phyloP scores from a whole-genome alignment of 2,797 vertebrate genomes.

The Luscinia luscinia region DNA sequence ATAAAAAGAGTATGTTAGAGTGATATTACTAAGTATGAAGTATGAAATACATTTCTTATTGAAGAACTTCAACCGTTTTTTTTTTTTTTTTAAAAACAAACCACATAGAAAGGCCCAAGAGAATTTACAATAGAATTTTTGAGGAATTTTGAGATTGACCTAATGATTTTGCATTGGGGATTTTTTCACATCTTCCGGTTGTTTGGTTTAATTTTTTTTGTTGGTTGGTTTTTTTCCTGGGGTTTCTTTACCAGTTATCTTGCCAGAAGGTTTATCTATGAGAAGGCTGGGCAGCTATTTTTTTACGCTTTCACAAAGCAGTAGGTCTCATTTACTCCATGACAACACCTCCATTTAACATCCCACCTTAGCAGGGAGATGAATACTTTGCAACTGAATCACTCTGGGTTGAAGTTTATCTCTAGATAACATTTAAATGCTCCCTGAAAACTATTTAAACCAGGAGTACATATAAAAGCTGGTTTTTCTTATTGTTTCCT shows the following conservation, averaged over 20 bases:
- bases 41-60: background rate
- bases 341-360: background rate
- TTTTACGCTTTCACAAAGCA: background rate
- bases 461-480: slow-evolving; percentile 37
- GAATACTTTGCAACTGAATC: background rate
- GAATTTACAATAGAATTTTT: background rate
- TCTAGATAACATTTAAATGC: background rate
- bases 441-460: slow-evolving; percentile 40
- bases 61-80: background rate
- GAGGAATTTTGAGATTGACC: background rate
- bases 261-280: background rate
- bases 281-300: background rate
- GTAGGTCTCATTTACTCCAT: background rate
- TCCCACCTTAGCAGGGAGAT: background rate
- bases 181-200: background rate
- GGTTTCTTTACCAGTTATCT: background rate
- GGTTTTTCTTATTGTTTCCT: slow-evolving; percentile 54
- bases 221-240: background rate
- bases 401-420: background rate
- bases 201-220: background rate
- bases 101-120: background rate
- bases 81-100: background rate
- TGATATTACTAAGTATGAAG: background rate
- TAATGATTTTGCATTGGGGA: background rate
- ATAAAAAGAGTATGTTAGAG: background rate